phyloP scores from a whole-genome alignment of 2,888 invertebrate species.

The Anthoptus insignis region DNA sequence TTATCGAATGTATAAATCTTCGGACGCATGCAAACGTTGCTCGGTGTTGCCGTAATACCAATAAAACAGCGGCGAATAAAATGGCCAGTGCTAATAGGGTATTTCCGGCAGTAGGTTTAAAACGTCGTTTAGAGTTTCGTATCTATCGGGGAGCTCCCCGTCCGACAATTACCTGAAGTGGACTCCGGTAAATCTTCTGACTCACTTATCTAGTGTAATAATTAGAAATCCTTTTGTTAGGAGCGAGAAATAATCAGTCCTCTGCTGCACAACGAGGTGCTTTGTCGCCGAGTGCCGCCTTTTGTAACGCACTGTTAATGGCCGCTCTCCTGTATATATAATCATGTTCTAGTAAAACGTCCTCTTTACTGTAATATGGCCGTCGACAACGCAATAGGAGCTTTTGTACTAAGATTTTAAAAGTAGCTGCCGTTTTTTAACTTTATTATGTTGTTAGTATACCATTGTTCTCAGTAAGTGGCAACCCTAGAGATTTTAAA shows the following conservation, averaged over 20 bases:
- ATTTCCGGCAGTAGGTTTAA: slow-evolving; percentile 22
- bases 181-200: slow-evolving; percentile 44
- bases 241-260: slow-evolving; percentile 69
- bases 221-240: slow-evolving; percentile 66
- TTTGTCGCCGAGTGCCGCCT: slow-evolving; percentile 63
- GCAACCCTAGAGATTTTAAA: too few species aligned
- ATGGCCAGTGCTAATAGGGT: slow-evolving; percentile 31
- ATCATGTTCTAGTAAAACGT: slow-evolving; percentile 64
- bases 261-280: slow-evolving; percentile 64
- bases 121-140: slow-evolving; percentile 20
- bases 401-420: slow-evolving; percentile 49
- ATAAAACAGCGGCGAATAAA: slow-evolving; percentile 19
- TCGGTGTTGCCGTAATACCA: slow-evolving; percentile 27
- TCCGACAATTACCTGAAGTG: slow-evolving; percentile 28
- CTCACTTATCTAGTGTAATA: slow-evolving; percentile 53
- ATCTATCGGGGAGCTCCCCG: slow-evolving; percentile 29
- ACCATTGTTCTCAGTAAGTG: too few species aligned
- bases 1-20: slow-evolving; percentile 36
- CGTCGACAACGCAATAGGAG: slow-evolving; percentile 33
- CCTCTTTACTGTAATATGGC: slow-evolving; percentile 49
- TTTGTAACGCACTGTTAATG: slow-evolving; percentile 56
- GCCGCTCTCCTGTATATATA: slow-evolving; percentile 64
- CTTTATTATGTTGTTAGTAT: too few species aligned
- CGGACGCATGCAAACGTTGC: slow-evolving; percentile 27
- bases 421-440: slow-evolving; percentile 26